These are phyloP conservation scores for Macrocentrus cingulum DNA, from an alignment of 1,140 invertebrate species.

Conservation along the genomic window DNA sequence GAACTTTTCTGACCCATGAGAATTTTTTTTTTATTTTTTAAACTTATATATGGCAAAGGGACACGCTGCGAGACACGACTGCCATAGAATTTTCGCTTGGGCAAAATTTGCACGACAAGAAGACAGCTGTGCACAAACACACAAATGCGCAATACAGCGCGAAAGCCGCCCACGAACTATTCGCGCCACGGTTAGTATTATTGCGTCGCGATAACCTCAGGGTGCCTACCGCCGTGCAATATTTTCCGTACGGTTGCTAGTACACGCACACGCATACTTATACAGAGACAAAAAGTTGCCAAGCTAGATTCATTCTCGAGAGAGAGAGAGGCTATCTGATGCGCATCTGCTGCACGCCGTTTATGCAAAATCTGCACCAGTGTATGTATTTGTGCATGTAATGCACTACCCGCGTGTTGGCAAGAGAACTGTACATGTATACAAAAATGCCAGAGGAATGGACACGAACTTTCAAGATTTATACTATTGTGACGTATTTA, in stretches of 20 bases:
- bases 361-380: background rate
- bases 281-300: too few relatives aligned
- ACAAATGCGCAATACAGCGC: background rate
- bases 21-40: too few relatives aligned
- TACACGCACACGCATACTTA: too few relatives aligned
- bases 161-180: slow-evolving; percentile 22
- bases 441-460: background rate
- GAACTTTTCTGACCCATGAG: too few relatives aligned
- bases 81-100: too few relatives aligned
- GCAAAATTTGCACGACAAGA: background rate
- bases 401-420: too few relatives aligned
- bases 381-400: background rate
- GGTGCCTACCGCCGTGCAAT: slow-evolving; percentile 23
- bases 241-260: too few relatives aligned
- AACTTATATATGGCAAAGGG: too few relatives aligned
- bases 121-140: background rate
- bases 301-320: too few relatives aligned
- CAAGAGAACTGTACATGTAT: too few relatives aligned
- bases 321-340: background rate
- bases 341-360: background rate
- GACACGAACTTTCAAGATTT: background rate
- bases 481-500: slow-evolving; percentile 19
- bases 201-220: slow-evolving; percentile 22
- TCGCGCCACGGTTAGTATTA: slow-evolving; percentile 15
- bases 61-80: too few relatives aligned